phyloP scores from a whole-genome alignment of 1,140 invertebrate genomes.

The Drosophila ficusphila region DNA sequence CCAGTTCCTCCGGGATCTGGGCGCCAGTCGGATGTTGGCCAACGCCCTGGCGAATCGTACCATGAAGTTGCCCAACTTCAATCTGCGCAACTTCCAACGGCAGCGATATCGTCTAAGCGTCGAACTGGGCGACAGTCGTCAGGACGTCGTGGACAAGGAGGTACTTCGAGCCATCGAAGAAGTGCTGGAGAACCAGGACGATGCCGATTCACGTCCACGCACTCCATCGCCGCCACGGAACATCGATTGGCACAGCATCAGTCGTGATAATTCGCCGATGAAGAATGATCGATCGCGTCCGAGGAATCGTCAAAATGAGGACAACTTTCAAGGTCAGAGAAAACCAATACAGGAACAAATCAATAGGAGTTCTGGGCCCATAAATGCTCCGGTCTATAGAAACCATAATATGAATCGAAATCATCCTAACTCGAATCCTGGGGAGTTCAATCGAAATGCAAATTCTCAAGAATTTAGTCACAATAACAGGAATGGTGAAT shows the following conservation, averaged over 20 bases:
- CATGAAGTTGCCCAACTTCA: constrained; percentile 35
- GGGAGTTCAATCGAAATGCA: not conserved
- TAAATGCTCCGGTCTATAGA: not conserved
- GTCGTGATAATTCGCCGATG: not conserved
- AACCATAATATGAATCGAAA: not conserved
- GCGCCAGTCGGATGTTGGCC: constrained; percentile 39
- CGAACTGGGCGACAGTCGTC: constrained; percentile 38
- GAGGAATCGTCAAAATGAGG: not conserved
- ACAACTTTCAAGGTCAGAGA: not conserved
- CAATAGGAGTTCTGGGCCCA: not conserved
- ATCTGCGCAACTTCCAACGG: constrained; percentile 42
- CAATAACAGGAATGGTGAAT: not conserved
- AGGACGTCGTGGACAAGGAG: constrained; percentile 24
- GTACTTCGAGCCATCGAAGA: constrained; percentile 27
- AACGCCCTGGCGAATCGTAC: constrained; percentile 33
- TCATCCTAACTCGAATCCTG: too few species aligned
- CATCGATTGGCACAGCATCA: constrained; percentile 52
- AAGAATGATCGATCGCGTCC: constrained; percentile 5
- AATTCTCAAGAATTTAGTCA: not conserved
- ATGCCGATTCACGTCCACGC: not conserved
- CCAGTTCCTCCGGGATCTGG: constrained; percentile 41
- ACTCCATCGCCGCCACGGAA: constrained; percentile 51
- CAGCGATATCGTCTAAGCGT: constrained; percentile 28
- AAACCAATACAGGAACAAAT: not conserved
- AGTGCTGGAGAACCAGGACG: constrained; percentile 8